Evolutionary conservation across 2,113 vertebrate genomes (phyloP), one percentile per base, ranked within the genome.

Genomic region (Tor tambroides): DNA sequence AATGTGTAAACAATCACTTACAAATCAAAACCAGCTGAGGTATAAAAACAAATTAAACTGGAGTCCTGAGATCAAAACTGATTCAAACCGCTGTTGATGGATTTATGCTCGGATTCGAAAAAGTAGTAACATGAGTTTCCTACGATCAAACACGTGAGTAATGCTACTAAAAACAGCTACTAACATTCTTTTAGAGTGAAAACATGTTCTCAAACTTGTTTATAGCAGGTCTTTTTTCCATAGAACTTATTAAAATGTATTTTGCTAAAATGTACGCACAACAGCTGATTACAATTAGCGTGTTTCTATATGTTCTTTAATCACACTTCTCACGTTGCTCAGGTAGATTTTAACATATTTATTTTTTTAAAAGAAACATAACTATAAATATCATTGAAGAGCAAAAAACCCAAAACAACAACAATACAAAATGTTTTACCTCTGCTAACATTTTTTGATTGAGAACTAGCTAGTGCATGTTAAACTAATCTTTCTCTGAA

Each of bases 21-120:
- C 26, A 69, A 83, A 83, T 51, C 10, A n/a, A 69, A 69, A 71
- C 14, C 43, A 83, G 43, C 30, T 54, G 80, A 67, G 23, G 65
- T 30, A 71, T 51, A 65, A 32, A 67, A 51, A 67, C 15, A 21
- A n/a, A 49, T 67, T 82, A 6, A 65, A 30, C 61, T 49, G 38
- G 8, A 15, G 6, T 80, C 21, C 54, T 46, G 38, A 46, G 59
- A 81, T 65, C n/a, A 5, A 41, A 61, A 49, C 17, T 3, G 38
- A 46, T 46, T 3, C 26, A 30, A 54, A 71, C 28, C 5, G 12
- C 65, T 32, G 30, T 1, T 51, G 11, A 35, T 71, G 46, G 65
- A 83, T 71, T 82, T 67, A 46, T 30, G 59, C 7, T 82, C 26
- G 41, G 6, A 75, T 79, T 79, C 21, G 51, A 54, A 54, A 19